These are phyloP conservation scores for Notoglanidium macrostoma DNA, from an alignment of 2,797 vertebrate species.

Conservation along the genomic window DNA sequence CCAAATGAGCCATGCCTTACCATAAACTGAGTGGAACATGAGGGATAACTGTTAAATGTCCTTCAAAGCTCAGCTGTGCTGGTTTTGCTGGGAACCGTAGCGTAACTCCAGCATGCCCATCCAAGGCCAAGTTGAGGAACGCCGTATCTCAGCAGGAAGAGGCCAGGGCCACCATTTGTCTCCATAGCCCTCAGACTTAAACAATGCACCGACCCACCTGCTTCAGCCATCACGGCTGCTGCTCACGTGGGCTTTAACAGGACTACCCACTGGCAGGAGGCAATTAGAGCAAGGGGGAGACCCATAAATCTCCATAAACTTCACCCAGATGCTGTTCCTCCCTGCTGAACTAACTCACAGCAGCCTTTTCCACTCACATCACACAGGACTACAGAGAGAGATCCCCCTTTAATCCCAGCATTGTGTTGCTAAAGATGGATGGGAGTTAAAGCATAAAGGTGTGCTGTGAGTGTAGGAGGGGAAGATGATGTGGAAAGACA, in stretches of 20 bases:
- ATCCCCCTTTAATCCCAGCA: constrained; percentile 51
- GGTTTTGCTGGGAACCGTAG: neutral
- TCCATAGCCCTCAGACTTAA: constrained; percentile 75
- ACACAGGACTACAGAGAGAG: constrained; percentile 38
- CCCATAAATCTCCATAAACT: constrained; percentile 85
- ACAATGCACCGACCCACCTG: constrained; percentile 76
- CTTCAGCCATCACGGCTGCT: constrained; percentile 70
- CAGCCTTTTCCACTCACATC: constrained; percentile 40
- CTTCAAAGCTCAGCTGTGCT: constrained; percentile 5
- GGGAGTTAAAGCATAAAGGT: constrained; percentile 30
- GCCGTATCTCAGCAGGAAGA: constrained; percentile 38
- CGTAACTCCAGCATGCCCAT: constrained; percentile 50
- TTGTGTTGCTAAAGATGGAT: constrained; percentile 39
- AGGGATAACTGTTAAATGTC: neutral
- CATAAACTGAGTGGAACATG: neutral
- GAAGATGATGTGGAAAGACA: neutral
- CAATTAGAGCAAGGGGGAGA: constrained; percentile 74
- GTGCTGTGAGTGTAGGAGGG: neutral
- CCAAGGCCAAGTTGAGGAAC: constrained; percentile 76
- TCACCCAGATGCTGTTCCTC: constrained; percentile 63
- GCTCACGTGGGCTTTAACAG: constrained; percentile 68
- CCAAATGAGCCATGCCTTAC: neutral
- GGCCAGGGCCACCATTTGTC: constrained; percentile 75
- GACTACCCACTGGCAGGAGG: constrained; percentile 76
- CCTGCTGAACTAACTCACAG: constrained; percentile 41